These are phyloP conservation scores for Sus cebifrons DNA, from an alignment of 2,797 vertebrate species.

Conservation along the genomic window DNA sequence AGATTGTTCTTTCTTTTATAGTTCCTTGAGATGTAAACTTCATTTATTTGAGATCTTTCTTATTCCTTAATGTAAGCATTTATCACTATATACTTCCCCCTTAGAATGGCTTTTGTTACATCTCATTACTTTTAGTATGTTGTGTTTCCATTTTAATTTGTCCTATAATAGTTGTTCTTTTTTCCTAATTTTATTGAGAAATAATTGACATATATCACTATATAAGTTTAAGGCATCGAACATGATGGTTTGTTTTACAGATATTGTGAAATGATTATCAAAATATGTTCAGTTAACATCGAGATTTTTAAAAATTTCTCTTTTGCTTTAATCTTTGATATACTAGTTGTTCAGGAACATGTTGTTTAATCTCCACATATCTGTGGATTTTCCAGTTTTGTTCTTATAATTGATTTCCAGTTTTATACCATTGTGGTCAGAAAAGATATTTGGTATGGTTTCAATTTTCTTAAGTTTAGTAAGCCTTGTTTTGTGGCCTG, in stretches of 20 bases:
- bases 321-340: neutral
- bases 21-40: neutral
- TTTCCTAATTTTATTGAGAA: neutral
- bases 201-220: neutral
- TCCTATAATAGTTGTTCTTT: neutral
- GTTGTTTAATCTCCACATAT: neutral
- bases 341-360: neutral
- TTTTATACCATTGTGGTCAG: neutral
- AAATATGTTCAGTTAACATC: neutral
- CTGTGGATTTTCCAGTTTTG: neutral
- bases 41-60: neutral
- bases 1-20: neutral
- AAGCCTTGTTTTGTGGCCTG: neutral
- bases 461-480: neutral
- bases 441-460: neutral
- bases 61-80: neutral
- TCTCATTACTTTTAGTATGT: neutral
- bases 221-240: neutral
- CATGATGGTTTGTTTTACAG: neutral
- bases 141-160: neutral
- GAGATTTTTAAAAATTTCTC: neutral
- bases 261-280: neutral
- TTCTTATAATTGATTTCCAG: neutral
- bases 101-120: neutral
- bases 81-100: neutral